These are phyloP conservation scores for Pantherophis guttatus DNA, from an alignment of 2,113 vertebrate species.

Conservation along the genomic window DNA sequence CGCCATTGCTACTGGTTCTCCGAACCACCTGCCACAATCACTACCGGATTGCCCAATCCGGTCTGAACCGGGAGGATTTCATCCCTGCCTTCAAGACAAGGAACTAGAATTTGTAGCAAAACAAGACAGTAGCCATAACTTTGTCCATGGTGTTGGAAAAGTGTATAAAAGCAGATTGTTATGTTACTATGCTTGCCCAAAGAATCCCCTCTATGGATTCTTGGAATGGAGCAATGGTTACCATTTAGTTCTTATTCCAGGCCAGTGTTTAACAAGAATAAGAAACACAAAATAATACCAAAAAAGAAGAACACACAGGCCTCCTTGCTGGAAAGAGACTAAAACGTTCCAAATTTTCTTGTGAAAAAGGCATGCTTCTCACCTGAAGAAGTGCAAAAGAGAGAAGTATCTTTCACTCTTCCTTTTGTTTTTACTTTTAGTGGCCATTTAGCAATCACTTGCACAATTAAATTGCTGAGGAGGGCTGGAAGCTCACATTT, in stretches of 20 bases:
- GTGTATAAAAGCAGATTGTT: neutral
- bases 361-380: neutral
- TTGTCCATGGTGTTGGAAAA: neutral
- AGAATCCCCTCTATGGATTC: neutral
- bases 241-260: neutral
- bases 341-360: neutral
- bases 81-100: neutral
- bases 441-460: neutral
- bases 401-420: neutral
- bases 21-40: too few species aligned
- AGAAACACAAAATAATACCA: neutral
- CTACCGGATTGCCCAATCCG: too few species aligned
- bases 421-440: neutral
- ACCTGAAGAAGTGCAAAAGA: neutral
- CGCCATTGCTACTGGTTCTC: too few species aligned
- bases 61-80: too few species aligned
- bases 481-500: neutral
- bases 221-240: neutral
- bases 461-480: neutral
- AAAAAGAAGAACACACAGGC: neutral
- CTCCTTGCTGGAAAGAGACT: neutral
- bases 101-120: neutral
- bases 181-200: neutral
- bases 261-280: neutral
- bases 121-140: neutral